phyloP scores from a whole-genome alignment of 2,888 invertebrate species.

The Plutella xylostella region DNA sequence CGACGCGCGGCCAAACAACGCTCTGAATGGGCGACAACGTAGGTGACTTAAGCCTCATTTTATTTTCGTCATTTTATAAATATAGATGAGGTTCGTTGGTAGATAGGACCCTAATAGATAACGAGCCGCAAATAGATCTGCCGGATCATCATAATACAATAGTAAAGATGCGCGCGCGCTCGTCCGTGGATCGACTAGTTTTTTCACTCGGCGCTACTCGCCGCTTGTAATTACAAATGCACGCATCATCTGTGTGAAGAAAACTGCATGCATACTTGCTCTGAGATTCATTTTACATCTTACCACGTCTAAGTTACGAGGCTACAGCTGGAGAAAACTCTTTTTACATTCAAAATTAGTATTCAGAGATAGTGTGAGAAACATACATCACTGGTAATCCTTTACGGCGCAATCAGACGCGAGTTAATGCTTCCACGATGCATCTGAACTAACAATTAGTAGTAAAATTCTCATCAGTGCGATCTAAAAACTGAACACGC shows the following conservation, averaged over 20 bases:
- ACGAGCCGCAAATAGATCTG: slow-evolving; percentile 24
- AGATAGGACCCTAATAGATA: slow-evolving; percentile 1
- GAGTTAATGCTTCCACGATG: slow-evolving; percentile 26
- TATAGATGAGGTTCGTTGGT: not conserved
- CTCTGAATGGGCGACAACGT: too few relatives aligned
- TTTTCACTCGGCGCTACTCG: slow-evolving; percentile 41
- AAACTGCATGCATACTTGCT: slow-evolving; percentile 7
- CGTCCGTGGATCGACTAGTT: slow-evolving; percentile 26
- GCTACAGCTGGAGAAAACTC: not conserved
- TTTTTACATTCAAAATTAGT: not conserved
- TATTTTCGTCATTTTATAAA: too few relatives aligned
- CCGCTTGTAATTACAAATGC: slow-evolving; percentile 17
- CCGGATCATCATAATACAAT: slow-evolving; percentile 26
- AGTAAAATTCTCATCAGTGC: slow-evolving; percentile 2
- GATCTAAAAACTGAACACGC: slow-evolving; percentile 7
- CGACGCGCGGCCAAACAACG: not conserved
- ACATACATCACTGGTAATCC: not conserved
- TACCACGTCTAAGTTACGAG: not conserved
- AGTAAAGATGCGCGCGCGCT: slow-evolving; percentile 25
- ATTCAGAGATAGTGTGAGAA: not conserved
- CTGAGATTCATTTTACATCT: slow-evolving; percentile 5
- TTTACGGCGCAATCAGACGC: not conserved
- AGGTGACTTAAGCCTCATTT: too few relatives aligned
- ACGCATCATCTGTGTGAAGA: slow-evolving; percentile 11
- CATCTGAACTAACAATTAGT: slow-evolving; percentile 32